phyloP scores from a whole-genome alignment of 2,888 invertebrate genomes.

The Nemurella pictetii region DNA sequence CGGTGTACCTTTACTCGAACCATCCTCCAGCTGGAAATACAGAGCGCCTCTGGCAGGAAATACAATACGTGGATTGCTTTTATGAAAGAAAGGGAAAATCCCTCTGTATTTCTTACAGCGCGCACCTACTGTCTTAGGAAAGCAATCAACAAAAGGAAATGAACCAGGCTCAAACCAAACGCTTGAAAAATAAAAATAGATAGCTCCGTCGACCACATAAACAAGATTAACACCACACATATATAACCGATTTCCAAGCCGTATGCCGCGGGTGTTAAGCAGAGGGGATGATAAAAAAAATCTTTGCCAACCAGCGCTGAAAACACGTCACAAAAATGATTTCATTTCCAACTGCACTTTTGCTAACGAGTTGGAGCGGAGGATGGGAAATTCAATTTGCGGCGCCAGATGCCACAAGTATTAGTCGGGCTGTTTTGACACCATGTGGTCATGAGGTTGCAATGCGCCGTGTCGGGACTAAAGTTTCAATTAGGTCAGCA shows the following conservation, averaged over 20 bases:
- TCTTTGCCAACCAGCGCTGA: background rate
- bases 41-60: background rate
- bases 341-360: background rate
- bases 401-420: background rate
- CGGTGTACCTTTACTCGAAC: background rate
- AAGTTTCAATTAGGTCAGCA: background rate
- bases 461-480: background rate
- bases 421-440: background rate
- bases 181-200: background rate
- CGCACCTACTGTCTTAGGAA: background rate
- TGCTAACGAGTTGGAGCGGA: background rate
- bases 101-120: background rate
- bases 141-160: conserved; percentile 26
- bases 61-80: background rate
- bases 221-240: background rate
- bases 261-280: background rate
- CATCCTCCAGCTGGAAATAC: background rate
- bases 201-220: background rate
- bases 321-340: background rate
- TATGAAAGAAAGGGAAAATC: background rate
- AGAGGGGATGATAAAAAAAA: background rate
- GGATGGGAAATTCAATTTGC: background rate
- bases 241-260: background rate
- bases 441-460: background rate
- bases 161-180: background rate